Percentiles rank a stretch among this genome's conserved stretches.
Evolutionary conservation across 2,113 vertebrate species (phyloP).

Genomic region (Polypterus bichir): DNA sequence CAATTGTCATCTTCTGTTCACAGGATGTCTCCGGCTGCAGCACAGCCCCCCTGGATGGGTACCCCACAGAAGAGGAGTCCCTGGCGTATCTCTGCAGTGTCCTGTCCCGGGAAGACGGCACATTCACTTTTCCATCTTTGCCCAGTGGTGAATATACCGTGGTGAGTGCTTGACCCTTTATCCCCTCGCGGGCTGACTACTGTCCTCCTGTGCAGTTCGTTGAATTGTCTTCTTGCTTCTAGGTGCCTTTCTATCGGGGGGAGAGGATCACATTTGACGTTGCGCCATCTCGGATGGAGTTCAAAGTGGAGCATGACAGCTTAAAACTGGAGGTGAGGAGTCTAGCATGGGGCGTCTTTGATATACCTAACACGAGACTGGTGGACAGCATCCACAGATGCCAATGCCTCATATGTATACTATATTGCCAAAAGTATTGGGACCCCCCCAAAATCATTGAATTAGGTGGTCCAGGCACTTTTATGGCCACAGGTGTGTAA

Average conservation of each 20-base stretch:
- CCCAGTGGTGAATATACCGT: slow-evolving; percentile 84
- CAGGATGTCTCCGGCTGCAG: slow-evolving; percentile 78
- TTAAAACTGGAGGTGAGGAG: slow-evolving; percentile 71
- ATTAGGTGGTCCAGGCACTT: too few species aligned
- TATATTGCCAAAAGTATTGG: too few species aligned
- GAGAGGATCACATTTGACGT: slow-evolving; percentile 97
- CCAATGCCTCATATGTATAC: too few species aligned
- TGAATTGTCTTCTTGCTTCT: slow-evolving; percentile 14
- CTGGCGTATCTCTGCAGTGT: slow-evolving; percentile 72
- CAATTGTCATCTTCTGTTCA: neutral
- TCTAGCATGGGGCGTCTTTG: too few species aligned
- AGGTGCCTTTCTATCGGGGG: slow-evolving; percentile 92
- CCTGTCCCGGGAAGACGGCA: slow-evolving; percentile 77
- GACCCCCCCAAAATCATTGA: too few species aligned
- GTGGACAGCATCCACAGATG: too few species aligned
- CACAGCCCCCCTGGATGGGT: slow-evolving; percentile 65
- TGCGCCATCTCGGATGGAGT: slow-evolving; percentile 79
- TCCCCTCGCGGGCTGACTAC: too few species aligned
- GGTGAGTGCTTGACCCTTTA: slow-evolving; percentile 42
- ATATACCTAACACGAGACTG: too few species aligned
- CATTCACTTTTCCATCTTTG: slow-evolving; percentile 75
- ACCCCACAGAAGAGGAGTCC: slow-evolving; percentile 54
- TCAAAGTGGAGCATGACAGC: slow-evolving; percentile 79
- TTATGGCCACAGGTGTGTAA: too few species aligned
- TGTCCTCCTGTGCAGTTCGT: too few species aligned